Percentiles rank a stretch among this genome's conserved stretches.
Conservation (phyloP, 2,797 vertebrate genomes). For the Coregonus suidteri region DNA sequence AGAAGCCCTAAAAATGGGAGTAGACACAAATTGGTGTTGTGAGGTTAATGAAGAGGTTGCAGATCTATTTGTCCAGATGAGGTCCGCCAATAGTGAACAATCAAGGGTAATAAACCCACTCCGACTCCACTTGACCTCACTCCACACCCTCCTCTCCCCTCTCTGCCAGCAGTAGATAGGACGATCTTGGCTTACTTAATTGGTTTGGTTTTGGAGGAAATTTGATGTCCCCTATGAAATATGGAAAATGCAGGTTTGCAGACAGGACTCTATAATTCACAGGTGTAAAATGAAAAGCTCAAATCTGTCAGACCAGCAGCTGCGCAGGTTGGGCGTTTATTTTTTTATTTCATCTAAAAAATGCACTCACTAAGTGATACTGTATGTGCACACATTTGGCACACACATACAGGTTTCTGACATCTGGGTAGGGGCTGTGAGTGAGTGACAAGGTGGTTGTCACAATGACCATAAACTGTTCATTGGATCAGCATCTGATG, state of each 20-base stretch:
- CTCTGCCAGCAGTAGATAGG: not conserved
- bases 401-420: not conserved
- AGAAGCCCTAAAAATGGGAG: not conserved
- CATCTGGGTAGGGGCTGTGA: not conserved
- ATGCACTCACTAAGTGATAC: slow-evolving; percentile 37
- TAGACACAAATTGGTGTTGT: not conserved
- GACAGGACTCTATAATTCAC: slow-evolving; percentile 52
- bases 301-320: slow-evolving; percentile 29
- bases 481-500: not conserved
- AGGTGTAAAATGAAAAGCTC: slow-evolving; percentile 48
- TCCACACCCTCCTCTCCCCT: not conserved
- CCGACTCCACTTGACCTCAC: not conserved
- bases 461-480: not conserved
- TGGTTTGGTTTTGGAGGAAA: slow-evolving; percentile 35
- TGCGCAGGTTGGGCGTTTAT: slow-evolving; percentile 29
- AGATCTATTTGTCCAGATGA: not conserved
- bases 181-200: slow-evolving; percentile 37
- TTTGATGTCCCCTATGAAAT: slow-evolving; percentile 46
- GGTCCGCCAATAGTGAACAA: not conserved
- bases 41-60: slow-evolving; percentile 3
- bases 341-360: slow-evolving; percentile 39
- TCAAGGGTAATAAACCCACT: not conserved
- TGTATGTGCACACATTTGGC: slow-evolving; percentile 21
- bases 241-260: slow-evolving; percentile 48
- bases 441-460: not conserved